Base-by-base conservation (phyloP, 2,888 invertebrate species). In the Labia minor region DNA sequence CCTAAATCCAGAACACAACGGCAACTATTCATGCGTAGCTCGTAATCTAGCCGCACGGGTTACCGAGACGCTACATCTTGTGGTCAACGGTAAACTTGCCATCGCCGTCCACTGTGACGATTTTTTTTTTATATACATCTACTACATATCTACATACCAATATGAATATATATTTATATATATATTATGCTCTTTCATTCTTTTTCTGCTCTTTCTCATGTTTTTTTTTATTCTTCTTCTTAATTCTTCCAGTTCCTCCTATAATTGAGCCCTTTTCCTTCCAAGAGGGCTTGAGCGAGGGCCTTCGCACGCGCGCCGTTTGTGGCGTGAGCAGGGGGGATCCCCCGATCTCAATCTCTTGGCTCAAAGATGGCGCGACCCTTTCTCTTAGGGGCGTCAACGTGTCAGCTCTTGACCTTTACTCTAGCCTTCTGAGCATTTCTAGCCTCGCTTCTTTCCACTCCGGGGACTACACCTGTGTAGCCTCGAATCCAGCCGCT, bases 231-330 rank as follows among this genome's bases (percentile, higher is more conserved):
- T 78, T 76, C 77, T 78, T 77, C 76, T 78, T 76, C 79, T 77
- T 69, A 68, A 67, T 77, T 76, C 76, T 81, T 82, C 78, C 86
- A 89, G 89, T 89, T 84, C 89, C 89, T 81, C 89, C 89, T 81
- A 87, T 86, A 82, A 88, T 89, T 84, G 88, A 88, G 84, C 87
- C 89, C 81, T 89, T 89, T 85, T 84, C 83, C 82, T 89, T 89
- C 82, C 86, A 88, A 85, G 88, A 88, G 81, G 87, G 87, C 78
- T 85, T 89, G 77, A 85, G 87, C 78, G 88, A 89, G 81, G 88
- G 88, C 80, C 87, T 87, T 86, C 85, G 88, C 78, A 89, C 89
- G 73, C 85, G 88, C 78, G 86, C 88, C 77, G 86, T 89, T 77
- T 89, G 89, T 81, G 87, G 88, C 77, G 88, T 89, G 76, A 87